A percentile compares a stretch with the other conserved stretches of the same genome.
Conservation (phyloP, 2,113 vertebrate genomes). For the Baryphthengus martii region DNA sequence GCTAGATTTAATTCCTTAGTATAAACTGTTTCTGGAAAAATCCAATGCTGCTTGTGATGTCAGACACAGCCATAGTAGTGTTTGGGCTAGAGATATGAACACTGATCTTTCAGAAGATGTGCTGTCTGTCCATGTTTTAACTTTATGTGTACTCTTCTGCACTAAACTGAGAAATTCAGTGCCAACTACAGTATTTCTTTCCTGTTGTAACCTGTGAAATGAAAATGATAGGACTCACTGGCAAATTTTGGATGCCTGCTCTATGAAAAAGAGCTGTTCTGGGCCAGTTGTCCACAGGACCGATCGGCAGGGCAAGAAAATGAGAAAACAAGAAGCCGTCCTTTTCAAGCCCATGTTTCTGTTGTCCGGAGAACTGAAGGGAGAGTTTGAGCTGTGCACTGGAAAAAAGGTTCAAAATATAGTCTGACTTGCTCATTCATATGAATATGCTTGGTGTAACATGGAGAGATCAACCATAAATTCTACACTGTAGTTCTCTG, state of each 20-base stretch:
- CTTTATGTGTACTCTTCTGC: not conserved
- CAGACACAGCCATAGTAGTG: not conserved
- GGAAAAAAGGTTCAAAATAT: not conserved
- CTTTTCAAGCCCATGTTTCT: not conserved
- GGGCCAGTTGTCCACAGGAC: not conserved
- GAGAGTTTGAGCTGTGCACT: not conserved
- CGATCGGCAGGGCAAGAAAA: not conserved
- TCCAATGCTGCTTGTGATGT: not conserved
- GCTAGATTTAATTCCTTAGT: not conserved
- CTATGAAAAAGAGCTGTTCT: not conserved
- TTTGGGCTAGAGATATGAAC: not conserved
- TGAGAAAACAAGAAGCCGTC: not conserved
- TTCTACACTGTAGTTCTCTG: not conserved
- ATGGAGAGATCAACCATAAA: not conserved
- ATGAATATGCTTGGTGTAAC: not conserved
- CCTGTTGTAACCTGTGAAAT: not conserved
- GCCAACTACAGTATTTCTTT: not conserved
- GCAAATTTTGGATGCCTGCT: not conserved
- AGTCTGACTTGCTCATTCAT: not conserved
- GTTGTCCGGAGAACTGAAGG: not conserved
- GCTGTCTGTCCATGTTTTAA: not conserved
- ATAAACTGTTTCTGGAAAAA: slow-evolving; percentile 5
- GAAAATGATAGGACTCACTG: not conserved
- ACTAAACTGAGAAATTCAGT: not conserved
- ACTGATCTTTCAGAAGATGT: not conserved